Evolutionary conservation across 2,888 invertebrate species (phyloP).

Genomic region (Pemphredon lugubris): DNA sequence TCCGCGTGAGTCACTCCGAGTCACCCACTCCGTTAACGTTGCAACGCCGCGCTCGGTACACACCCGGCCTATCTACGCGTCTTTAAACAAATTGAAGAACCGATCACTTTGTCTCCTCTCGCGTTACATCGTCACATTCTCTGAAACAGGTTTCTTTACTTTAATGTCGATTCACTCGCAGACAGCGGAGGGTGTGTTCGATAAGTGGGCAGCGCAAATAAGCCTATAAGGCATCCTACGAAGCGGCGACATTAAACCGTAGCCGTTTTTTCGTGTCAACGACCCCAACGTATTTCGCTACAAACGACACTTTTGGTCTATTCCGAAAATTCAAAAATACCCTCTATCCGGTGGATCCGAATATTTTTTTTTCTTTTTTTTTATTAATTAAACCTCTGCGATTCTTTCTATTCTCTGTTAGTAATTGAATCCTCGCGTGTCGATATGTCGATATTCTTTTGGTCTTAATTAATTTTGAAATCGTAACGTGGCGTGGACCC

Average conservation of each 20-base stretch:
- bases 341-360: background rate
- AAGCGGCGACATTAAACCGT: background rate
- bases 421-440: too few species aligned
- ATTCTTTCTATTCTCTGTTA: too few species aligned
- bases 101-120: conserved; percentile 16
- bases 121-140: background rate
- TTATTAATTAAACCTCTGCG: too few species aligned
- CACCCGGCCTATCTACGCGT: conserved; percentile 8
- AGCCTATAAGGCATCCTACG: background rate
- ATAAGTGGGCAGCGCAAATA: conserved; percentile 22
- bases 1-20: conserved; percentile 17
- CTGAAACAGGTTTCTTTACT: conserved; percentile 20
- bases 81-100: conserved; percentile 29
- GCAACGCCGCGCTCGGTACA: background rate
- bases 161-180: conserved; percentile 4
- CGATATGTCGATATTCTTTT: too few species aligned
- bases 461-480: too few species aligned
- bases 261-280: background rate
- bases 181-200: conserved; percentile 1
- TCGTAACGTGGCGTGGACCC: too few species aligned
- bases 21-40: conserved; percentile 16
- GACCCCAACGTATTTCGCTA: background rate
- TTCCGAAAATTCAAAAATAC: too few species aligned
- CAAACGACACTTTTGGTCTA: background rate
- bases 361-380: too few species aligned